Evolutionary conservation across 2,797 vertebrate genomes (phyloP).

Genomic region (Synaphobranchus kaupii): DNA sequence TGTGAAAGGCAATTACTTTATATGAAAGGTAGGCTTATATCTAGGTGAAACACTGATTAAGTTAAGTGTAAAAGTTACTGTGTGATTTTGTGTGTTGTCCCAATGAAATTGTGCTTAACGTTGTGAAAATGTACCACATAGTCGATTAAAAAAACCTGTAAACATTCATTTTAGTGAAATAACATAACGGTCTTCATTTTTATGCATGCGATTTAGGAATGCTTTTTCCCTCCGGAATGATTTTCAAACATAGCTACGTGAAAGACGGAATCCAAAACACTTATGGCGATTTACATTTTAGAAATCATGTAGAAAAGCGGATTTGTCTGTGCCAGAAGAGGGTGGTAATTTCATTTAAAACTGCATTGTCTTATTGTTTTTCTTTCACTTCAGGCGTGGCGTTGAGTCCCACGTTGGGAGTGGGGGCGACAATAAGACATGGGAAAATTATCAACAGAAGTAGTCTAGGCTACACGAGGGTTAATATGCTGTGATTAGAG

Average conservation of each 20-base stretch:
- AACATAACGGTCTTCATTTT: background rate
- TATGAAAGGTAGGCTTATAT: too few relatives aligned
- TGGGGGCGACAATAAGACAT: background rate
- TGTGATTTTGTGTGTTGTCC: too few relatives aligned
- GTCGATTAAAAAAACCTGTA: background rate
- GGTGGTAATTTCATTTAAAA: slow-evolving; percentile 18
- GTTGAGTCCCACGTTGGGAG: background rate
- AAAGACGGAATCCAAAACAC: background rate
- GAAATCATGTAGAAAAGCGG: too few relatives aligned
- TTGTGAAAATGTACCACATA: too few relatives aligned
- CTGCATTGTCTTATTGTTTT: background rate
- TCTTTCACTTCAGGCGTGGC: background rate
- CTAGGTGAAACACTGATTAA: too few relatives aligned
- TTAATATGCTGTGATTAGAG: background rate
- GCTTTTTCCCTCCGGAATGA: background rate
- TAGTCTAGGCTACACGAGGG: background rate
- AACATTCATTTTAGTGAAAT: background rate
- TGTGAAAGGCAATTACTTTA: too few relatives aligned
- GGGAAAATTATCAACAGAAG: background rate
- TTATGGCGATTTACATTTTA: background rate
- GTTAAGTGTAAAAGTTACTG: too few relatives aligned
- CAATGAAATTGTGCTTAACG: too few relatives aligned
- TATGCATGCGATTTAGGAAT: too few relatives aligned
- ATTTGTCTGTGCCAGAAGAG: background rate
- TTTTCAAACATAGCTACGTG: background rate